Evolutionary conservation across 2,797 vertebrate species (phyloP).

Genomic region (Rhadinocentrus ornatus): DNA sequence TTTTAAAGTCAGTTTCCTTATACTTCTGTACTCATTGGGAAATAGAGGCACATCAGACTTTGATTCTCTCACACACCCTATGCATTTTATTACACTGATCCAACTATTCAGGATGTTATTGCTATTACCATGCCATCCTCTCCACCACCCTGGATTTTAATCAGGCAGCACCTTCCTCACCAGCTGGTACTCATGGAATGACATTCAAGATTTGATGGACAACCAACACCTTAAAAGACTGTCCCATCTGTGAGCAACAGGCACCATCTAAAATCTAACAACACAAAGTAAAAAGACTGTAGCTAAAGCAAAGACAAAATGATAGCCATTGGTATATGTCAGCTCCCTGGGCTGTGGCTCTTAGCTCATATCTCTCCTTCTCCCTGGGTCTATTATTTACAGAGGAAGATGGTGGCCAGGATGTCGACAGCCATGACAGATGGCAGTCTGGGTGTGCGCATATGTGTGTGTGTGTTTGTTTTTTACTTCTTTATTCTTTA

Average conservation of each 20-base stretch:
- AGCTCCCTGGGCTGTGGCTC: constrained; percentile 31
- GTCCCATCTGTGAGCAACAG: constrained; percentile 39
- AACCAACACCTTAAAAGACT: constrained; percentile 34
- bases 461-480: constrained; percentile 52
- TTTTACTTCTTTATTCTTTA: constrained; percentile 42
- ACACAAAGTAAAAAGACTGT: constrained; percentile 2
- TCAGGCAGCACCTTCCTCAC: constrained; percentile 22
- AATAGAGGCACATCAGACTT: constrained; percentile 27
- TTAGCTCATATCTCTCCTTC: constrained; percentile 33
- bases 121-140: constrained; percentile 16
- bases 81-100: constrained; percentile 38
- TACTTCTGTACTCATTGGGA: constrained; percentile 40
- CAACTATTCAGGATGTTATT: constrained; percentile 36
- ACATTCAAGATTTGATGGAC: constrained; percentile 52
- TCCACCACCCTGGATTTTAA: constrained; percentile 33
- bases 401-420: constrained; percentile 68
- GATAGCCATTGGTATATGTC: constrained; percentile 44
- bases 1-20: constrained; percentile 3
- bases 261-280: constrained; percentile 6
- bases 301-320: constrained; percentile 31
- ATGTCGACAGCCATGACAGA: constrained; percentile 78
- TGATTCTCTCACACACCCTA: constrained; percentile 17
- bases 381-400: constrained; percentile 70
- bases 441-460: constrained; percentile 56
- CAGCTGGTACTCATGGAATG: constrained; percentile 46